These are phyloP conservation scores for Lutjanus argentimaculatus DNA, from an alignment of 2,797 vertebrate genomes.

Conservation along the genomic window DNA sequence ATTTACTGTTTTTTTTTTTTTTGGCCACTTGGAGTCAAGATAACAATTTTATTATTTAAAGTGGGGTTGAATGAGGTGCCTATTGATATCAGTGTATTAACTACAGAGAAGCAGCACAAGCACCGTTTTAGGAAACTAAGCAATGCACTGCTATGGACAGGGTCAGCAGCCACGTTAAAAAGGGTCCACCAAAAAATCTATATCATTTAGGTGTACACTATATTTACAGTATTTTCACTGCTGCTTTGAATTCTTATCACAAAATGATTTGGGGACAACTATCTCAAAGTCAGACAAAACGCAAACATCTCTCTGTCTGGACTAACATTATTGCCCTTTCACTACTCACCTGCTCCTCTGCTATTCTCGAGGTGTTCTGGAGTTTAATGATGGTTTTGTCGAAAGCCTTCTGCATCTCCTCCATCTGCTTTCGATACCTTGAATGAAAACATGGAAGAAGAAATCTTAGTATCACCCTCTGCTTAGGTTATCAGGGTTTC, in stretches of 20 bases:
- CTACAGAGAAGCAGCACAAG: too few relatives aligned
- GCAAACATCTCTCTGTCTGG: background rate
- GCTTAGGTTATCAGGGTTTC: background rate
- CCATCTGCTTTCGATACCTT: slow-evolving; percentile 99
- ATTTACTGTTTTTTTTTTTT: too few relatives aligned
- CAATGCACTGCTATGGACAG: too few relatives aligned
- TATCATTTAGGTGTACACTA: too few relatives aligned
- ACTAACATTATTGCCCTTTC: background rate
- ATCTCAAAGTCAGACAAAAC: background rate
- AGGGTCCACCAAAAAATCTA: too few relatives aligned
- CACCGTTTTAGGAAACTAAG: too few relatives aligned
- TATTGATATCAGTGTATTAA: too few relatives aligned
- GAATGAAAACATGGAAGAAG: slow-evolving; percentile 16
- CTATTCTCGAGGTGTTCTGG: slow-evolving; percentile 96
- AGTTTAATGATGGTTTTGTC: slow-evolving; percentile 98
- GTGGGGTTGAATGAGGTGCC: too few relatives aligned
- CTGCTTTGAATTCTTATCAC: too few relatives aligned
- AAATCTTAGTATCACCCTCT: background rate
- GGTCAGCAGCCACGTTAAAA: too few relatives aligned
- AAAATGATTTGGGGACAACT: background rate
- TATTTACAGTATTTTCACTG: too few relatives aligned
- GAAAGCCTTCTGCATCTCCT: slow-evolving; percentile 99
- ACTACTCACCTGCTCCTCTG: slow-evolving; percentile 93
- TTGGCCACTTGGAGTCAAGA: background rate
- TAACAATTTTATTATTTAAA: background rate